Base-by-base conservation (phyloP, 2,888 invertebrate genomes). In the Lapara coniferarum region DNA sequence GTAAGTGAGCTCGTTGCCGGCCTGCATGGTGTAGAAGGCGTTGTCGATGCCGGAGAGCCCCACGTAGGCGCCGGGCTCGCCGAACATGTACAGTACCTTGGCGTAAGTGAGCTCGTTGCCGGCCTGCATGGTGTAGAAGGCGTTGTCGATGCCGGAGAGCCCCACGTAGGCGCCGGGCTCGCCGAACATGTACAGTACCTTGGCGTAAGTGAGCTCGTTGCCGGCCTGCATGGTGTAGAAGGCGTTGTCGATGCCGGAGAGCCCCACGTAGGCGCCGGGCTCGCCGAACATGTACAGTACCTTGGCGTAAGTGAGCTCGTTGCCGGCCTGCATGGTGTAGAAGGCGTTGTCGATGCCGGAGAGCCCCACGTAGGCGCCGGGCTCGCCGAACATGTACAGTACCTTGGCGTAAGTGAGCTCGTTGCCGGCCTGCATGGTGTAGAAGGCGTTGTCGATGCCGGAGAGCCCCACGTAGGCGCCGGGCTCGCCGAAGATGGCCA, bases 41-140 rank as follows among this genome's bases (percentile, higher is more conserved):
- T 97, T 95, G 88, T 98, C 98, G 72, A 98, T 96, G 68, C 97
- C 99, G 0, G 98, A 97, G 19, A 99, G 95, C 0, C 98, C 98
- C 7, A 99, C 98, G 88, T 98, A 98, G 0, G 99, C 97, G 13
- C 99, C 98, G 0, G 99, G 98, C 86, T 98, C 98, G 14, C 99
- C 98, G 82, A 96, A 96, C 74, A 98, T 97, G 0, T 25, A 25
- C 25, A 25, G 25, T 25, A 25, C 25, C 25, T 25, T 25, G 25
- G 25, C 25, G 25, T 25, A 25, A 25, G 25, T 25, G 25, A 25
- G 25, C 25, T 25, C 25, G 25, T 25, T 25, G 25, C 25, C 25
- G 25, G 25, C 25, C 25, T 25, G 25, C 25, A 25, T 25, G 25
- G 25, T 25, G 25, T 25, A 25, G 25, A 25, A 25, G 25, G 25